A percentile compares a stretch with the other conserved stretches of the same genome.
Evolutionary conservation across 2,888 invertebrate species (phyloP).

Genomic region (Chalcosyrphus nemorum): DNA sequence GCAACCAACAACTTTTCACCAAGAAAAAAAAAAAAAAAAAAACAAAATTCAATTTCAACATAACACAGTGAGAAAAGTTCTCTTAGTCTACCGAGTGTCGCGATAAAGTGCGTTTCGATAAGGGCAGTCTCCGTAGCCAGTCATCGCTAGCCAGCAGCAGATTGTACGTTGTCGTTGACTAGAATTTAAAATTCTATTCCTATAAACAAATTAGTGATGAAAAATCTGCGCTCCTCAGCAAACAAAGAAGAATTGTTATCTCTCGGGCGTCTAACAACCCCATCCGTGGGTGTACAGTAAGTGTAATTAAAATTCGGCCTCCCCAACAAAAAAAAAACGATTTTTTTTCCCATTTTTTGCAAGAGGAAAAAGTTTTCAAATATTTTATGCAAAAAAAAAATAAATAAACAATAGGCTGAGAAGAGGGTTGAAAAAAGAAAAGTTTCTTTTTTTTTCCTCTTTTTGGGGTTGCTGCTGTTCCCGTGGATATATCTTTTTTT

Average conservation of each 20-base stretch:
- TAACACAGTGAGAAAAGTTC: slow-evolving; percentile 51
- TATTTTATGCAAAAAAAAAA: slow-evolving; percentile 6
- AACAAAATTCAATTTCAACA: too few species aligned
- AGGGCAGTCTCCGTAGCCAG: slow-evolving; percentile 10
- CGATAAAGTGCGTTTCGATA: slow-evolving; percentile 70
- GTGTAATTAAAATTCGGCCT: slow-evolving; percentile 10
- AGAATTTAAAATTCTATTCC: not conserved
- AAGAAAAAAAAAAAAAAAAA: slow-evolving; percentile 10
- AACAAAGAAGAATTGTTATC: slow-evolving; percentile 3
- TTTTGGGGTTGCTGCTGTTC: not conserved
- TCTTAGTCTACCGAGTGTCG: slow-evolving; percentile 69
- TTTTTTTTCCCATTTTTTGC: not conserved
- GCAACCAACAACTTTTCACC: slow-evolving; percentile 37
- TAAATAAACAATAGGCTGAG: slow-evolving; percentile 29
- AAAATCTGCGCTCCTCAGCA: not conserved
- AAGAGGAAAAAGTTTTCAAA: not conserved
- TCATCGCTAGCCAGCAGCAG: slow-evolving; percentile 3
- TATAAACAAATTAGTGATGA: slow-evolving; percentile 40
- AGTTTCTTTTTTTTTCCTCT: not conserved
- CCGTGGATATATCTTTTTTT: not conserved
- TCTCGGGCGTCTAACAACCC: not conserved
- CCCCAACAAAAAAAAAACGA: not conserved
- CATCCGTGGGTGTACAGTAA: not conserved
- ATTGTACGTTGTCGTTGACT: slow-evolving; percentile 7
- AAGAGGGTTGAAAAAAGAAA: not conserved